Evolutionary conservation across 2,113 vertebrate genomes (phyloP).

Genomic region (Tetrax tetrax): DNA sequence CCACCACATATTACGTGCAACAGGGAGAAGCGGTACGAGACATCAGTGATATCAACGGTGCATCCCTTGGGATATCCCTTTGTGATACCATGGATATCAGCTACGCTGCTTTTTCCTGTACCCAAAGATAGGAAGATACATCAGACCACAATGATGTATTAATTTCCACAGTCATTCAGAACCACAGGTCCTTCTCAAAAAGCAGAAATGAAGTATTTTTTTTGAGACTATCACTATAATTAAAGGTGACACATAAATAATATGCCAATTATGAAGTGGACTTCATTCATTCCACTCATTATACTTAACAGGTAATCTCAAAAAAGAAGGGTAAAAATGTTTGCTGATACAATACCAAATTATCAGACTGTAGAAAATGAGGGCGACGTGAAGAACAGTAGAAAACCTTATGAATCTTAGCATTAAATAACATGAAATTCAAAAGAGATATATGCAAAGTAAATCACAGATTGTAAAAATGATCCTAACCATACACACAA

Average conservation of each 20-base stretch:
- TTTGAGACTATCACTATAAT: background rate
- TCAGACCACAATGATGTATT: background rate
- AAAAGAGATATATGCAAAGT: background rate
- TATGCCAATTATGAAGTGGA: background rate
- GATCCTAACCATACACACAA: background rate
- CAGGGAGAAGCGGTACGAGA: background rate
- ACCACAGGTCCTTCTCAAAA: background rate
- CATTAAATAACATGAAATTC: background rate
- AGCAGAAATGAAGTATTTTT: background rate
- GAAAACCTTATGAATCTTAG: background rate
- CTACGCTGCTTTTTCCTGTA: background rate
- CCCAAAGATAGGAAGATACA: background rate
- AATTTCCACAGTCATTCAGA: background rate
- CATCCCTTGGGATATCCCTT: background rate
- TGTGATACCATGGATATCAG: background rate
- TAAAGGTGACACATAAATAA: background rate
- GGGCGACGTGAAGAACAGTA: background rate
- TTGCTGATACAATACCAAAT: background rate
- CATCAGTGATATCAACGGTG: background rate
- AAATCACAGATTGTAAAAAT: background rate
- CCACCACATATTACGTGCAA: rapidly evolving
- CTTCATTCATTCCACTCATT: background rate
- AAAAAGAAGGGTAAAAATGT: background rate
- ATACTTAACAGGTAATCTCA: background rate
- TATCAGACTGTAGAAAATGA: background rate